phyloP scores from a whole-genome alignment of 1,140 invertebrate genomes.

The Bombus balteatus region DNA sequence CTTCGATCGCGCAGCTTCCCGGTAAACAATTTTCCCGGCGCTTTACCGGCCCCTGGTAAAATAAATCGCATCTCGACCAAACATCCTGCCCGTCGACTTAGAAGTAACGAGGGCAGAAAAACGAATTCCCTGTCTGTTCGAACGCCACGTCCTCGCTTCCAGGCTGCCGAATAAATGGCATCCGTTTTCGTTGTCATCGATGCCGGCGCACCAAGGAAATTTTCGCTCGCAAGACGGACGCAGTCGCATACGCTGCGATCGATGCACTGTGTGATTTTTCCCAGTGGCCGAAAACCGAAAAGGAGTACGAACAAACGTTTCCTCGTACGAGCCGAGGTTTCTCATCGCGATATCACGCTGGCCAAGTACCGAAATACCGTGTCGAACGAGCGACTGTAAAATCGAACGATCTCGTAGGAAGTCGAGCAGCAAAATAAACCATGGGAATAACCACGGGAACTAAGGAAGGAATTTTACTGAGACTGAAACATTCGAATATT shows the following conservation, averaged over 20 bases:
- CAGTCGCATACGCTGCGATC: slow-evolving; percentile 40
- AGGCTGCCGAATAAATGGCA: not conserved
- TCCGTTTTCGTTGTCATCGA: not conserved
- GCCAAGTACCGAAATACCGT: not conserved
- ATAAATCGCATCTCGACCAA: not conserved
- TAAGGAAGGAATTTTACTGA: too few species aligned
- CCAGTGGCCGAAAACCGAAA: not conserved
- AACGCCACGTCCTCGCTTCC: not conserved
- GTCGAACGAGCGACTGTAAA: not conserved
- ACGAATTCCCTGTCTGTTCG: not conserved
- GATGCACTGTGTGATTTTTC: slow-evolving; percentile 33
- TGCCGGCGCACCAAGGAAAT: not conserved
- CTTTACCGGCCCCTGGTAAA: not conserved
- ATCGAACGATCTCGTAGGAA: too few species aligned
- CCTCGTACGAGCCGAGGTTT: not conserved
- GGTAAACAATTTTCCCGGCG: not conserved
- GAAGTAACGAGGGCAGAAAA: not conserved
- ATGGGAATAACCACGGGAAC: too few species aligned
- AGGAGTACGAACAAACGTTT: slow-evolving; percentile 4
- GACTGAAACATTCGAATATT: too few species aligned
- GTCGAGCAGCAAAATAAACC: too few species aligned
- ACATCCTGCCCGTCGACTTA: not conserved
- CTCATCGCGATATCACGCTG: not conserved
- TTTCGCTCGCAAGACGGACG: slow-evolving; percentile 29
- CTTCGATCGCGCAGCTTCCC: not conserved